Base-by-base conservation (phyloP, 2,888 invertebrate genomes). In the Ophion costatus region DNA sequence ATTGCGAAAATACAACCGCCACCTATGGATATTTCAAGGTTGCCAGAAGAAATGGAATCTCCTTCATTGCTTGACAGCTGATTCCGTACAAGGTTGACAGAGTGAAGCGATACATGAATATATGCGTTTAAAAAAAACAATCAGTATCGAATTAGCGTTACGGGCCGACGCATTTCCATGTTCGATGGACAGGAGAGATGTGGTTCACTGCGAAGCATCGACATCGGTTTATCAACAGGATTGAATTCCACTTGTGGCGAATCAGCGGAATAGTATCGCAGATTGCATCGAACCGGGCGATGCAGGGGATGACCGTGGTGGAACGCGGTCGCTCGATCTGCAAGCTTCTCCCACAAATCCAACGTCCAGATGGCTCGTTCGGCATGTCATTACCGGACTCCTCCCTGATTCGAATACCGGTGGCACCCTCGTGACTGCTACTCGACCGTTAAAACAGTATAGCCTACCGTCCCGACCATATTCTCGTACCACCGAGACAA, bases 341-440 rank as follows among this genome's bases (percentile, higher is more conserved):
- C 24, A 57, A 57, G 66, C 76, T 67, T 83, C 51, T 64, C 76
- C 42, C n/a, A 38, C 71, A 59, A 59, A 66, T 73, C 71, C 29
- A 78, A 61, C 38, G 51, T 73, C 69, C 71, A 76, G 76, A 51
- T 45, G 64, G 71, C 76, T 76, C 66, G 76, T 76, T 71, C 24
- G 80, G 80, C 80, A 80, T 64, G 80, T 61, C 83, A 83, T 80
- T 83, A 83, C 14, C 56, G 76, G 22, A 70, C 76, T 73, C 66
- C 76, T 63, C 61, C 11, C 51, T 51, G 42, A 71, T 80, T 71
- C 73, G 71, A 80, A 66, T 73, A 67, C 17, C 51, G 24, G 24
- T 63, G 20, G 42, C n/a, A 45, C 33, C 33, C 66, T 45, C 57
- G 45, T 45, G 57, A 42, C 63, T n/a, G 33, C 33, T 51, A 56